Percentiles rank a stretch among this genome's conserved stretches.
These are phyloP conservation scores for Mobula birostris DNA, from an alignment of 2,113 vertebrate genomes.

Conservation along the genomic window DNA sequence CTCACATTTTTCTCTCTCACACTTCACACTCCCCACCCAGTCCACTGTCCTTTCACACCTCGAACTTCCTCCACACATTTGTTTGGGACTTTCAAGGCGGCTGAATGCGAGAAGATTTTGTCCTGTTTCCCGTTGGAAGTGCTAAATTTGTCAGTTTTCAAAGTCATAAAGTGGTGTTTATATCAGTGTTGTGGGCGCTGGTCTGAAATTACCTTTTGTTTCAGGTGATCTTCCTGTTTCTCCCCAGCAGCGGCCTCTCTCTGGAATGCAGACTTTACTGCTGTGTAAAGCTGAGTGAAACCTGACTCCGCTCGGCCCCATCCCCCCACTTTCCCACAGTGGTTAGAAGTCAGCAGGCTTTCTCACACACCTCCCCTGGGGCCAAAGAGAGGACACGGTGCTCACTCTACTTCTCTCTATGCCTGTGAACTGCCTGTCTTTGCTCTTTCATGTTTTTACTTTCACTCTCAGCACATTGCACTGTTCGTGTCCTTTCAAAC, in stretches of 20 bases:
- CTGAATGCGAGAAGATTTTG: too few relatives aligned
- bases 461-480: conserved; percentile 11
- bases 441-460: background rate
- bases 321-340: conserved; percentile 61
- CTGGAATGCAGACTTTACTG: background rate
- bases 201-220: conserved; percentile 12
- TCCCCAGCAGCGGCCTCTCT: background rate
- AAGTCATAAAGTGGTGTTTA: background rate
- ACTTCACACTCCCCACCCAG: background rate
- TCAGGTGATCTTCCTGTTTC: background rate
- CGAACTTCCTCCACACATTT: background rate
- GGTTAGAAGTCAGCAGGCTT: conserved; percentile 51
- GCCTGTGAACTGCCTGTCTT: conserved; percentile 33
- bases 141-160: background rate
- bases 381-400: conserved; percentile 31
- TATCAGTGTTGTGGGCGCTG: background rate
- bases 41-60: background rate
- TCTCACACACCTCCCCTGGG: conserved; percentile 51
- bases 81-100: too few relatives aligned
- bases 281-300: conserved; percentile 40
- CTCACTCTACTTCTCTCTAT: conserved; percentile 24
- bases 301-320: conserved; percentile 45
- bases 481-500: background rate
- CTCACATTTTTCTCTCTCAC: background rate
- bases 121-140: background rate